Base-by-base conservation (phyloP, 2,113 vertebrate species). In the Triplophysa rosa region DNA sequence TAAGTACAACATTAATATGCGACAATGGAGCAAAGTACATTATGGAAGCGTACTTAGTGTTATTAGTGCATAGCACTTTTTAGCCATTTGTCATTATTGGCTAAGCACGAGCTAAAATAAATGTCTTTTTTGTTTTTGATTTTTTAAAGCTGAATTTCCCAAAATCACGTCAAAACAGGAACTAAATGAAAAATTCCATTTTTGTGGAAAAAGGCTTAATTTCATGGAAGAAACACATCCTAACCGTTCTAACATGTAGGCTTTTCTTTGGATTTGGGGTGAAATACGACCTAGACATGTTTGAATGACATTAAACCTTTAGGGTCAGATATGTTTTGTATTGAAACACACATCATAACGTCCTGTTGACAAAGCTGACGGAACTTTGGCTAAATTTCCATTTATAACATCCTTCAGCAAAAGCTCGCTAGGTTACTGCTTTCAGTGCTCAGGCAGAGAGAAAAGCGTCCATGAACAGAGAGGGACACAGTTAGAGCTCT, bases 341-440 rank as follows among this genome's bases (percentile, higher is more conserved):
- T 16, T 67, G 90, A 89, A 93, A 93, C 97, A 98, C 96, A 97
- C 96, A 96, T 95, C 97, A 96, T 94, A 93, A 94, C 76, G 62
- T 93, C 94, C 94, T 93, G 92, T 91, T 94, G 90, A 93, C 97
- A 99, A 98, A 98, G 96, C 86, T 89, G 95, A 96, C 79, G 96
- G 96, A 98, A 97, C 93, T 86, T 92, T 92, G 93, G 92, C 92
- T 96, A 98, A 98, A 99, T 98, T 98, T 97, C 95, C 96, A 99
- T 99, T 99, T 99, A 98, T 97, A 99, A 98, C 97, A 99, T 97
- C 97, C 96, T 98, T 94, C 97, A 99, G 94, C 97, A 98, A 99
- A 99, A 96, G 96, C 95, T 97, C 94, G 92, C 95, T 98, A 98
- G 95, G 97, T 99, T 98, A 98, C 97, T 98, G 96, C 95, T 98